Base-by-base conservation (phyloP, 1,140 invertebrate genomes). In the Solenopsis fugax region DNA sequence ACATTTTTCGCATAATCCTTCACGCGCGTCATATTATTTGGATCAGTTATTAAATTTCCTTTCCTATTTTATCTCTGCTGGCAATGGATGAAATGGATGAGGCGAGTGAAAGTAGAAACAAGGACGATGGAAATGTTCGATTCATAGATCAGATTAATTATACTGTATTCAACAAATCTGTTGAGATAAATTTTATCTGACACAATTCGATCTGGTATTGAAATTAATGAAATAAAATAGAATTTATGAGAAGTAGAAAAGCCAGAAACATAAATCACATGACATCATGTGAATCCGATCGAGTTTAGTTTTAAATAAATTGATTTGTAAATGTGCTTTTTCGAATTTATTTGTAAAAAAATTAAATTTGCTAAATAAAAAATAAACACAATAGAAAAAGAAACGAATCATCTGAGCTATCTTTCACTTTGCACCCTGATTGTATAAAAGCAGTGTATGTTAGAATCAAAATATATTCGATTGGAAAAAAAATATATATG, bases 1-100 rank as follows among this genome's bases (percentile, higher is more conserved):
- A 50, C 37, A 29, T 56, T 76, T 60, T 77, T 48, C 71, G 10
- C 54, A 24, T 76, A 76, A 85, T 76, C 58, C 54, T 85, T 85
- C 54, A 85, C 45, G 69, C 41, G 29, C 81, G 54, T 85, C 72
- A 60, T 64, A 77, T 77, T 76, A 76, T 85, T 76, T 45, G 58
- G 21, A 37, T 48, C 56, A 50, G 48, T 85, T 85, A 77, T 77
- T 76, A 76, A 85, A 85, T 45, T 85, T 85, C 37, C 58, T 82
- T 71, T 24, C 34, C 24, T 56, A 60, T 69, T 73, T 52, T 56
- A 62, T 85, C 41, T 85, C 12, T 48, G 41, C 34, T 56, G n/a
- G 45, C 71, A 76, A 58, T 62, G 34, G 24, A 48, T 48, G 9
- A 73, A 77, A 77, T 45, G 54, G 56, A 77, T 77, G 41, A 65